A percentile compares a stretch with the other conserved stretches of the same genome.
Conservation (phyloP, 2,888 invertebrate genomes). For the Stramonita haemastoma region DNA sequence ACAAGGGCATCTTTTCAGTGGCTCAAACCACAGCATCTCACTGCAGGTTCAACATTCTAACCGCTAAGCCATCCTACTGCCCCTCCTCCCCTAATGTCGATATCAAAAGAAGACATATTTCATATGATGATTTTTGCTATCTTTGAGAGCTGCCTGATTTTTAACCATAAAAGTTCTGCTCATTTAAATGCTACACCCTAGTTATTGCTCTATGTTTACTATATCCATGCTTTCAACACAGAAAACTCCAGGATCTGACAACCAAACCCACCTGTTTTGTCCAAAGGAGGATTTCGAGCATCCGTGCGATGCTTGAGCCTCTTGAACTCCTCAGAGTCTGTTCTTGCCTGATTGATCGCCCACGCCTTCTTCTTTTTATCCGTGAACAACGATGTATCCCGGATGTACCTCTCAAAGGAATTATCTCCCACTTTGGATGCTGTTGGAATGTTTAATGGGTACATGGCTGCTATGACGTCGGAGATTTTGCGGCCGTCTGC, state of each 20-base stretch:
- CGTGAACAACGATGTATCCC: slow-evolving; percentile 71
- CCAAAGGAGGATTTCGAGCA: slow-evolving; percentile 75
- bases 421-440: slow-evolving; percentile 74
- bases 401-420: slow-evolving; percentile 74
- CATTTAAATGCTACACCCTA: too few relatives aligned
- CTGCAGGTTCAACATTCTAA: too few relatives aligned
- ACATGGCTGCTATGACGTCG: slow-evolving; percentile 75
- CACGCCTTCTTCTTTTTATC: slow-evolving; percentile 66
- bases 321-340: slow-evolving; percentile 70
- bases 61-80: too few relatives aligned
- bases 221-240: too few relatives aligned
- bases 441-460: slow-evolving; percentile 75
- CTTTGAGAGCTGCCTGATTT: too few relatives aligned
- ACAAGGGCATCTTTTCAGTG: too few relatives aligned
- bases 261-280: slow-evolving; percentile 67
- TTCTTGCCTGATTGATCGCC: slow-evolving; percentile 66
- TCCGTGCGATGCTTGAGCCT: slow-evolving; percentile 68
- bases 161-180: too few relatives aligned
- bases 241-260: neutral
- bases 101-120: too few relatives aligned
- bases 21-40: too few relatives aligned
- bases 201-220: too few relatives aligned
- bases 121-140: too few relatives aligned
- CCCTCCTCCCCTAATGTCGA: too few relatives aligned
- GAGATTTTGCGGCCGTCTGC: slow-evolving; percentile 70